A percentile compares a stretch with the other conserved stretches of the same genome.
These are phyloP conservation scores for Mesochorus sp. DNA, from an alignment of 2,888 invertebrate genomes.

Conservation along the genomic window DNA sequence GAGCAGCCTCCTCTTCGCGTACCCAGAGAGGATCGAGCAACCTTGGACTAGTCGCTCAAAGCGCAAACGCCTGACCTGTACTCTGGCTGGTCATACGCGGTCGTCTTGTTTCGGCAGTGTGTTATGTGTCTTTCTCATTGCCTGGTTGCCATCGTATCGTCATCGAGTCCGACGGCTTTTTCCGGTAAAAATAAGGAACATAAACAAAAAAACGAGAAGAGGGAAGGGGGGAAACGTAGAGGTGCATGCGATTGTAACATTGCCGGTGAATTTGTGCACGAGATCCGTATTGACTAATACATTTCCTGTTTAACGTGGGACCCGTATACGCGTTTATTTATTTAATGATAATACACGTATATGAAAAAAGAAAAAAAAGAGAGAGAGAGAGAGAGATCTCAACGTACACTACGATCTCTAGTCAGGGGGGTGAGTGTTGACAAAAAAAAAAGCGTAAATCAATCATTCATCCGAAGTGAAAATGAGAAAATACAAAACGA, in stretches of 20 bases:
- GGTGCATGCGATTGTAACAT: slow-evolving; percentile 42
- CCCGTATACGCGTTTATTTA: neutral
- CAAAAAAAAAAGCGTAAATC: neutral
- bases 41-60: slow-evolving; percentile 14
- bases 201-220: slow-evolving; percentile 1
- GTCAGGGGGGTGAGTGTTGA: slow-evolving; percentile 4
- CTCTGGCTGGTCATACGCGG: slow-evolving; percentile 36
- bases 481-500: no score
- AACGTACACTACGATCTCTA: no score
- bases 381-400: no score
- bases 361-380: no score
- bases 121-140: slow-evolving; percentile 60
- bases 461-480: no score
- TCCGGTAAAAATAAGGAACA: slow-evolving; percentile 48
- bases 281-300: slow-evolving; percentile 29
- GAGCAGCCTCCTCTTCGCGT: slow-evolving; percentile 18
- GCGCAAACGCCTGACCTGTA: slow-evolving; percentile 49
- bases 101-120: slow-evolving; percentile 37
- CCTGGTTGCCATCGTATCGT: slow-evolving; percentile 59
- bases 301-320: neutral
- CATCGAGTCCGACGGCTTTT: slow-evolving; percentile 45
- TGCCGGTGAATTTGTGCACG: slow-evolving; percentile 26
- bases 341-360: slow-evolving; percentile 16
- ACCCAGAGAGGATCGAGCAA: slow-evolving; percentile 19
- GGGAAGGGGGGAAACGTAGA: no score